Conservation (phyloP, 2,888 invertebrate genomes). For the Liopterus haemorrhoidalis region DNA sequence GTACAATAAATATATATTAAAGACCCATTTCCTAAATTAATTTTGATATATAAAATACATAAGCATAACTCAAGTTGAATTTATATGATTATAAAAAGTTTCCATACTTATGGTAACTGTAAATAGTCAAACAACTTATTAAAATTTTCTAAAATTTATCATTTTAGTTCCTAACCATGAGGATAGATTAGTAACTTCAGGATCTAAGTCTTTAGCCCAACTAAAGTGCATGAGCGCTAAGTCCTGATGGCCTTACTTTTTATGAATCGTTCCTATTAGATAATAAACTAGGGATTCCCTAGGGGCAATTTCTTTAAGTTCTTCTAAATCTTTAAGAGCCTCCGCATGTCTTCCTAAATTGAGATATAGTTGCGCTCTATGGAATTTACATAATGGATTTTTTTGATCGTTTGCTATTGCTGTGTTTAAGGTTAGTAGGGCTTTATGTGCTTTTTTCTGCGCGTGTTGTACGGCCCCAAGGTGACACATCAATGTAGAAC, state of each 20-base stretch:
- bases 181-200: constrained; percentile 94
- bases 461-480: constrained; percentile 94
- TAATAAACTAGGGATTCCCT: constrained; percentile 97
- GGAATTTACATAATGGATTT: constrained; percentile 93
- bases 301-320: constrained; percentile 86
- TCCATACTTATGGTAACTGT: too few relatives aligned
- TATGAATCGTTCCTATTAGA: constrained; percentile 95
- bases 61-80: too few relatives aligned
- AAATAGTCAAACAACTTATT: too few relatives aligned
- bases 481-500: constrained; percentile 92
- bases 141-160: too few relatives aligned
- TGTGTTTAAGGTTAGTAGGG: constrained; percentile 78
- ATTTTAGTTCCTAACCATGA: too few relatives aligned
- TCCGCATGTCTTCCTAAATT: constrained; percentile 82
- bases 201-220: constrained; percentile 98
- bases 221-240: constrained; percentile 96
- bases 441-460: constrained; percentile 81
- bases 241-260: constrained; percentile 92
- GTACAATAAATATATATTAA: too few relatives aligned
- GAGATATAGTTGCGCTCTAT: constrained; percentile 89
- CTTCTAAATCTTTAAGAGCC: constrained; percentile 86
- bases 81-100: too few relatives aligned
- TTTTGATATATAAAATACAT: too few relatives aligned
- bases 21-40: too few relatives aligned
- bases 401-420: constrained; percentile 82